Evolutionary conservation across 2,797 vertebrate species (phyloP), one percentile per base, ranked within the genome.

Genomic region (Mallotus villosus): DNA sequence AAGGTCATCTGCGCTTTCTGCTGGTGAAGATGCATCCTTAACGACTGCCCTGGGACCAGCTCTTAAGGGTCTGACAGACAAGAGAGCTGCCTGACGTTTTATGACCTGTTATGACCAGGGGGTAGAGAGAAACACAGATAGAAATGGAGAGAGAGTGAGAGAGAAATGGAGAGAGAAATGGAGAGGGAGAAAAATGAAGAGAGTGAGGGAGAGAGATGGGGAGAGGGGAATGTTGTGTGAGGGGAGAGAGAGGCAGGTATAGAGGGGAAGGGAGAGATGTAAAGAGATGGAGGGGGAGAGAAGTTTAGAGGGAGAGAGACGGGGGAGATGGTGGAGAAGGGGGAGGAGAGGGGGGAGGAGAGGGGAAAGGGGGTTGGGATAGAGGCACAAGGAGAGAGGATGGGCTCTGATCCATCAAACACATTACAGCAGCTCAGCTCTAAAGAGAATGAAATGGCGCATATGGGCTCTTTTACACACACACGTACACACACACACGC

Each of bases 351-450:
- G 51, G 51, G 16, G 17, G 51, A 19, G 51, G 51, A 53, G 51
- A n/a, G 7, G 19, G 19, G 51, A 6, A 14, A 49, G 63, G 67
- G 60, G 49, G 49, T 14, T 2, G 49, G 17, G 17, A 7, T 19
- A n/a, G 51, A 53, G 51, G 7, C 21, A 62, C 17, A 69, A 67
- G 32, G 62, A 63, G 72, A 58, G 58, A 72, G 65, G 57, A n/a
- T 11, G 65, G 68, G 71, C 73, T 46, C 29, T 59, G 64, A 68
- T 71, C 71, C 74, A 76, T 49, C 21, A 53, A 72, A 67, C 46
- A 63, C 68, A 76, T 74, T 69, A 62, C 67, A 53, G 9, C 17
- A 53, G 58, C 22, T 34, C 53, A 14, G 71, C 71, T 60, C n/a
- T 58, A 66, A 66, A 51, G 14, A 27, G 46, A 53, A 46, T 25